phyloP scores from a whole-genome alignment of 1,140 invertebrate genomes.

The Caerostris darwini region DNA sequence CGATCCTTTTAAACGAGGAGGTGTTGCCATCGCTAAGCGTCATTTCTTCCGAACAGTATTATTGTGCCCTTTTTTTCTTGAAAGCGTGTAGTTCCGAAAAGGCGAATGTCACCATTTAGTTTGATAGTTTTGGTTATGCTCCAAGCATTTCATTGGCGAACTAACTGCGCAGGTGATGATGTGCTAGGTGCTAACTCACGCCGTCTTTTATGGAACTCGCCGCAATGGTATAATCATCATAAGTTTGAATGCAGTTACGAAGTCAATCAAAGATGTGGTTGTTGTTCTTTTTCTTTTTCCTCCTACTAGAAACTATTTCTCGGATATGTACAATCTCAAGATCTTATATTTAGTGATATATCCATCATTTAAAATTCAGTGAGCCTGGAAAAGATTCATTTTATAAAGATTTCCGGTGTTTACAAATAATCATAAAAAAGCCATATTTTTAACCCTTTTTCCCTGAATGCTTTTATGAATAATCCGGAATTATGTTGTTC shows the following conservation, averaged over 20 bases:
- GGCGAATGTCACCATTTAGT: constrained; percentile 19
- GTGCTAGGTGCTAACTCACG: neutral
- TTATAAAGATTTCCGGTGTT: neutral
- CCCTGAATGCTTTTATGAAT: too few relatives aligned
- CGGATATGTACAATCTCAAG: neutral
- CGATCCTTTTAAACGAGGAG: neutral
- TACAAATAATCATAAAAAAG: neutral
- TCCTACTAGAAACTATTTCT: neutral
- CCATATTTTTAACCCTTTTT: too few relatives aligned
- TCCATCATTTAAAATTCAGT: neutral
- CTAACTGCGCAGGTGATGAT: constrained; percentile 19
- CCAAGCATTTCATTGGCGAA: neutral
- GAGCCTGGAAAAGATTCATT: neutral
- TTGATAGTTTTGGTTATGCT: constrained; percentile 2
- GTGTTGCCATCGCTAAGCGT: neutral
- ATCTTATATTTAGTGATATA: neutral
- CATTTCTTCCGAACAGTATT: neutral
- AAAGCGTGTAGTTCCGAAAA: neutral
- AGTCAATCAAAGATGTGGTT: neutral
- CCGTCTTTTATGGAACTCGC: neutral
- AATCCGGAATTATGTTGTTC: too few relatives aligned
- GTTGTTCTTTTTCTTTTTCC: neutral
- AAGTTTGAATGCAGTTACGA: neutral
- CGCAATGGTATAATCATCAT: neutral
- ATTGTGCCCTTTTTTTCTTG: neutral